Conservation (phyloP, 2,888 invertebrate species). For the Frankliniella fusca region DNA sequence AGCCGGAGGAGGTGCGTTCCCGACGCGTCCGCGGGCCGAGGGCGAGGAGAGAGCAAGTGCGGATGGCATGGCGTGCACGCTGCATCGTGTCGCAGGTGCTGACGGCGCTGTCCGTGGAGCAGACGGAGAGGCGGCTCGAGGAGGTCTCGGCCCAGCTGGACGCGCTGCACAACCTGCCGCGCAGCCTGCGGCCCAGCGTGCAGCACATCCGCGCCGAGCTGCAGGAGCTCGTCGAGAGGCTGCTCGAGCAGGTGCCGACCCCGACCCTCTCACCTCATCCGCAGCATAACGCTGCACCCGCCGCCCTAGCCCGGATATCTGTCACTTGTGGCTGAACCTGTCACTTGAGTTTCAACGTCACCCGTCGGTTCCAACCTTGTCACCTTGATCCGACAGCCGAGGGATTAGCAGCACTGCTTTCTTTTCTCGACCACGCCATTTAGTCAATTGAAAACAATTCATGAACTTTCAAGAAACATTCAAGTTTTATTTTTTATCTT, state of each 20-base stretch:
- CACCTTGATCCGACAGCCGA: too few species aligned
- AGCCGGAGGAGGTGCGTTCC: slow-evolving; percentile 35
- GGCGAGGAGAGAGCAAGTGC: background rate
- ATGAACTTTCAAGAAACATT: too few species aligned
- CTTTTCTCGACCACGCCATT: too few species aligned
- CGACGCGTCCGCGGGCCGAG: slow-evolving; percentile 15
- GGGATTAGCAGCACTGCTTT: too few species aligned
- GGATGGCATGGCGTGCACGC: background rate
- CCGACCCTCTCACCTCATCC: background rate
- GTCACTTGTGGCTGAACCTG: too few species aligned
- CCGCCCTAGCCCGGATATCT: too few species aligned
- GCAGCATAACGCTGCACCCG: too few species aligned
- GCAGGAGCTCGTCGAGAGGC: slow-evolving; percentile 8
- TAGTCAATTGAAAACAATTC: too few species aligned
- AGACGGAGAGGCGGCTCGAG: slow-evolving; percentile 7
- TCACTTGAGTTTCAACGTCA: too few species aligned
- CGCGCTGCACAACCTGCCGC: slow-evolving; percentile 16
- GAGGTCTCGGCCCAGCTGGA: slow-evolving; percentile 18
- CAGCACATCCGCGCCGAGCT: slow-evolving; percentile 13
- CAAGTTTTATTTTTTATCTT: too few species aligned
- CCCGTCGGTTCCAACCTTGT: too few species aligned
- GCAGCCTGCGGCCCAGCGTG: slow-evolving; percentile 13
- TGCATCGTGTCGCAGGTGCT: background rate
- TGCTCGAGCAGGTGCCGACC: background rate
- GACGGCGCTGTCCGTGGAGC: slow-evolving; percentile 14